Percentiles rank a stretch among this genome's conserved stretches.
Conservation (phyloP, 2,797 vertebrate species). For the Emys orbicularis region DNA sequence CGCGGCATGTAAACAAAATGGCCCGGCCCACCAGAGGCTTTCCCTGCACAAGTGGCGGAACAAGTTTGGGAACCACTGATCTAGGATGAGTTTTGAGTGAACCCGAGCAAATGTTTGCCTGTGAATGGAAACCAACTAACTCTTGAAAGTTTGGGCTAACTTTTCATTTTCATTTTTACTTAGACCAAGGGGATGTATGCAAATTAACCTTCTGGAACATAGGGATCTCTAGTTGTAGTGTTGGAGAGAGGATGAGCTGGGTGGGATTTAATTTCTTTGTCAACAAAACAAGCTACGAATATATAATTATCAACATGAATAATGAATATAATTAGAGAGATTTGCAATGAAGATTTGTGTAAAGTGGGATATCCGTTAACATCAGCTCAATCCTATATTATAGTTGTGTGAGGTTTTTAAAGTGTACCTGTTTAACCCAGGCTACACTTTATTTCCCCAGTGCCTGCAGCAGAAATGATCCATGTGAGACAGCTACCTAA, state of each 20-base stretch:
- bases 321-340: not conserved
- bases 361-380: not conserved
- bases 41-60: too few species aligned
- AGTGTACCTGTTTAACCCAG: not conserved
- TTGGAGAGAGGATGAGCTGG: not conserved
- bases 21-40: too few species aligned
- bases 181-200: not conserved
- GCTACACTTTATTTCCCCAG: not conserved
- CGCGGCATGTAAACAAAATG: too few species aligned
- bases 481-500: fast-evolving
- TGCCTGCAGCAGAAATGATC: not conserved
- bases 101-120: not conserved
- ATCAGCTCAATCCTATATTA: not conserved
- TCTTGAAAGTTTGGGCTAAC: not conserved
- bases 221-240: not conserved
- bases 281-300: not conserved
- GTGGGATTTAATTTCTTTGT: not conserved
- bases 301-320: not conserved
- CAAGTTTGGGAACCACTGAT: too few species aligned
- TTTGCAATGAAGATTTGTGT: not conserved
- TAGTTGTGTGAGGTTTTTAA: not conserved
- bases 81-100: not conserved
- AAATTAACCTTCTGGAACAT: not conserved
- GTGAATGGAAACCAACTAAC: not conserved
- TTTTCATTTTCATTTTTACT: not conserved